Conservation (phyloP, 2,797 vertebrate species). For the Sebastes minor region DNA sequence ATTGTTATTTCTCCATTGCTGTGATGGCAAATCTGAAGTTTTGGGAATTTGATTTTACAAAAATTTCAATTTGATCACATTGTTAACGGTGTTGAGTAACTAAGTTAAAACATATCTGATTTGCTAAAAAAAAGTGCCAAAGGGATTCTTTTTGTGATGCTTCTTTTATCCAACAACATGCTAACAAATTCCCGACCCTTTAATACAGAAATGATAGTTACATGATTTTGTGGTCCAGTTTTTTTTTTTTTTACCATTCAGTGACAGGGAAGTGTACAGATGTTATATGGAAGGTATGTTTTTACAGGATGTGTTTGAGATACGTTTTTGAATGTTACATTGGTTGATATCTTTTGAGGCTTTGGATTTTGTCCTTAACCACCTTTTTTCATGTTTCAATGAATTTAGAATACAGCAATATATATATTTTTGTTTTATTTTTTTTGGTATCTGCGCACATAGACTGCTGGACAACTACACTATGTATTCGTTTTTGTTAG, state of each 20-base stretch:
- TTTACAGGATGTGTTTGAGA: constrained; percentile 48
- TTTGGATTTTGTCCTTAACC: constrained; percentile 61
- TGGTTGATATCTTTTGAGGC: constrained; percentile 59
- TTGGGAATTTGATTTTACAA: constrained; percentile 1
- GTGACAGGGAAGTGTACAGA: constrained; percentile 63
- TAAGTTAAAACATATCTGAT: not conserved
- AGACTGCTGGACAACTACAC: constrained; percentile 61
- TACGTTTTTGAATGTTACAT: constrained; percentile 49
- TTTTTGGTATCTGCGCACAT: constrained; percentile 56
- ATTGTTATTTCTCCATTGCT: constrained; percentile 46
- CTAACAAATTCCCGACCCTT: not conserved
- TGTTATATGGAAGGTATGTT: constrained; percentile 44
- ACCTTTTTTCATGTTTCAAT: constrained; percentile 48
- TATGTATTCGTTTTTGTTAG: constrained; percentile 43
- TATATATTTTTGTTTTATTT: constrained; percentile 21
- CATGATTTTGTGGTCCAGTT: constrained; percentile 15
- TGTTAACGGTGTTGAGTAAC: not conserved
- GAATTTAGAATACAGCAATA: constrained; percentile 55
- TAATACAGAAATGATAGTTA: constrained; percentile 1
- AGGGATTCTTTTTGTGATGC: constrained; percentile 11
- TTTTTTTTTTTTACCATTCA: constrained; percentile 4
- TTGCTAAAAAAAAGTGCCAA: not conserved
- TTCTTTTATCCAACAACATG: constrained; percentile 5
- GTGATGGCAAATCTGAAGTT: constrained; percentile 4
- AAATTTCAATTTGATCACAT: not conserved